Evolutionary conservation across 2,888 invertebrate genomes (phyloP), one percentile per base, ranked within the genome.

Genomic region (Ennomos quercinarius): DNA sequence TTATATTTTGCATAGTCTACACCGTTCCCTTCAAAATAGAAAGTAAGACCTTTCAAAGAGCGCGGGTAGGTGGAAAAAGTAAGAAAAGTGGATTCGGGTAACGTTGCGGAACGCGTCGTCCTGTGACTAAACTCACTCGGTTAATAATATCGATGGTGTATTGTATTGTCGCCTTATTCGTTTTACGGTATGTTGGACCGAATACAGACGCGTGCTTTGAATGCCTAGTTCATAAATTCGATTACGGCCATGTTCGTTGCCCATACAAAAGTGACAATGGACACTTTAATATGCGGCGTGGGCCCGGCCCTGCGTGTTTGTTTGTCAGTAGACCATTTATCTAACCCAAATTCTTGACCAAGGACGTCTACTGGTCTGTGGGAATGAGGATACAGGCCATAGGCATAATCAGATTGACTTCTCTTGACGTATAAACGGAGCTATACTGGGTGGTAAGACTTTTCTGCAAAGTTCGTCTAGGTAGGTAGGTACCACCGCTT

Each of bases 181-280:
- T 86, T 74, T 83, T 90, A 91, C 91, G 91, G 91, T 92, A 89
- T 84, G 91, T 87, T 86, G 91, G 87, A 90, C 87, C 83, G 84
- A 88, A 92, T 91, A 91, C 91, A 76, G 70, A 67, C 69, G 80
- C 90, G 90, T 90, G 89, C 84, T 84, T 70, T 68, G 91, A 90
- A 90, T 91, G 73, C 35, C 49, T 11, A 35, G 13, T 41, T 72
- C 77, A 74, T 81, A 79, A 74, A 78, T 83, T 83, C 80, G 82
- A 83, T 83, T 83, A 86, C 72, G 12, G 11, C 42, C 47, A 45
- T 45, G 49, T 17, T 17, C n/a, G 43, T 34, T 43, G 47, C 60
- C 79, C 80, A 80, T 83, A 84, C 82, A 86, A 80, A 80, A 61
- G 59, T 78, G 74, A 90, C 91, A 91, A 91, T 89, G 68, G 81